These are phyloP conservation scores for Irena cyanogastra DNA, from an alignment of 2,113 vertebrate genomes.

Conservation along the genomic window DNA sequence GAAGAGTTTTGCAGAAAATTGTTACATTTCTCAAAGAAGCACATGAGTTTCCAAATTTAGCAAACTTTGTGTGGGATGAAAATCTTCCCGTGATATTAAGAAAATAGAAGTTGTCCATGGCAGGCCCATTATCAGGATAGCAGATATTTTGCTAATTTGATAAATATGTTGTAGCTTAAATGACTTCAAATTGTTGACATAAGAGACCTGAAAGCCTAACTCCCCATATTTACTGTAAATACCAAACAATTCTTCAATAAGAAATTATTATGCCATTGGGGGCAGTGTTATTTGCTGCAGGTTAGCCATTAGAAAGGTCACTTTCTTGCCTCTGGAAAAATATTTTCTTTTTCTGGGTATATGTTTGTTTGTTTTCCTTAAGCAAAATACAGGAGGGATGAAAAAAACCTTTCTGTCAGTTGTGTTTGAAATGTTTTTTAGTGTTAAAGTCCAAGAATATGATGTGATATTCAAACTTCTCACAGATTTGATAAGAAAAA, in stretches of 20 bases:
- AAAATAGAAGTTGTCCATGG: background rate
- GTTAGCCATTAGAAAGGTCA: background rate
- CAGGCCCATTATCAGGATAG: background rate
- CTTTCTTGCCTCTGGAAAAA: background rate
- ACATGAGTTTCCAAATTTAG: background rate
- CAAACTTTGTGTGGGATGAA: background rate
- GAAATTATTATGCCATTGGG: fast-evolving
- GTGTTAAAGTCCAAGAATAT: background rate
- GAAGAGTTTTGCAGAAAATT: background rate
- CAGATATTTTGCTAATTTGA: background rate
- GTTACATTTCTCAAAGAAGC: background rate
- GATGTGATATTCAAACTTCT: background rate
- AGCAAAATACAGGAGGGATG: background rate
- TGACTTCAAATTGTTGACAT: background rate
- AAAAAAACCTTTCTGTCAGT: background rate
- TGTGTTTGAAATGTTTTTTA: background rate
- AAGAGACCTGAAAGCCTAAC: background rate
- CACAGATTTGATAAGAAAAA: background rate
- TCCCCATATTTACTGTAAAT: background rate
- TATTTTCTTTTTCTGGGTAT: background rate
- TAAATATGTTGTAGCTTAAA: background rate
- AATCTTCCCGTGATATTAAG: background rate
- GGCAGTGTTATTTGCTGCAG: background rate
- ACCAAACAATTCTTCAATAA: background rate
- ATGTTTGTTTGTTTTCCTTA: background rate